Base-by-base conservation (phyloP, 2,113 vertebrate genomes). In the Gila orcuttii region DNA sequence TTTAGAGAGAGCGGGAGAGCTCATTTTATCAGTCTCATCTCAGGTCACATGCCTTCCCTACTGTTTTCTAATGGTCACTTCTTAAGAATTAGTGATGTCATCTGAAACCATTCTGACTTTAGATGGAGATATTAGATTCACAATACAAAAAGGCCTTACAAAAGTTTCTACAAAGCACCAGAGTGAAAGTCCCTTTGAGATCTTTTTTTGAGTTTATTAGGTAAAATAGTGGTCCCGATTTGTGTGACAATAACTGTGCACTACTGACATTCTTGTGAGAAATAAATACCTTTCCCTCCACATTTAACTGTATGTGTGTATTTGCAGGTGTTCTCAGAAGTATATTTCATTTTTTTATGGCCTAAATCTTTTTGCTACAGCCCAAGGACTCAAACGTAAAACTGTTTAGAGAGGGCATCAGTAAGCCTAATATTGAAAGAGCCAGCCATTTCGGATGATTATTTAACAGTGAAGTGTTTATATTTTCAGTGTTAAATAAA, bases 321-420 rank as follows among this genome's bases (percentile, higher is more conserved):
- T 77, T 77, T 77, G 47, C 47, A 55, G 75, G 55, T 77, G 28
- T 77, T 33, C 15, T 55, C 47, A 33, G 47, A 76, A 76, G 74
- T 31, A 17, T 76, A 50, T 76, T 76, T 76, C 7, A 55, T 52
- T 76, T 31, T 76, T 76, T 77, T 77, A 77, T 77, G 74, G 47
- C 25, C 39, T 77, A 55, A 77, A 55, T 77, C 15, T 55, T 77
- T 77, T 55, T 77, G 47, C 74, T 52, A 76, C 74, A 77, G 17
- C 74, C 47, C 47, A 77, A 52, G 74, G 74, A 28, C 73, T 76
- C n/a, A 17, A 50, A 76, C 8, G 12, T 74, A n/a, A 73, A 73
- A 15, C 21, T 74, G 71, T 45, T 45, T 45, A 74, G 69, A 73
- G 36, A n/a, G 69, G 21, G 11, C 69, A 45, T 21, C 21, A 73